Evolutionary conservation across 2,113 vertebrate species (phyloP).

Genomic region (Acrocephalus arundinaceus): DNA sequence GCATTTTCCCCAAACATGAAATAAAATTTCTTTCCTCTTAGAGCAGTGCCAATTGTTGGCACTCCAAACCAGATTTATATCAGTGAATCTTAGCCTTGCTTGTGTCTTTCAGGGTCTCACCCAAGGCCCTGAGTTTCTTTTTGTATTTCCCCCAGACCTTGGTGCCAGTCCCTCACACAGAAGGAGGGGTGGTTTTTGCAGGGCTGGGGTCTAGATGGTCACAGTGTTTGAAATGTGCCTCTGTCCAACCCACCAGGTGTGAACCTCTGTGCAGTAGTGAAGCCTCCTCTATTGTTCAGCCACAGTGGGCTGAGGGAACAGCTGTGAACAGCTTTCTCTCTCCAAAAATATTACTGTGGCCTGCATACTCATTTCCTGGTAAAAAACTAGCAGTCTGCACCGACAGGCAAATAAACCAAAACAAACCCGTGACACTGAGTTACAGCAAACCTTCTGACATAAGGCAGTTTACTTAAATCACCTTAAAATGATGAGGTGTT

Average conservation of each 20-base stretch:
- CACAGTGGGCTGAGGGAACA: not conserved
- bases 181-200: not conserved
- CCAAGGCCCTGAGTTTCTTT: not conserved
- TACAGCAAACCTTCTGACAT: not conserved
- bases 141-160: not conserved
- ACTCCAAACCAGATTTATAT: not conserved
- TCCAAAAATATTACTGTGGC: not conserved
- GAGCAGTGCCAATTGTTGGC: not conserved
- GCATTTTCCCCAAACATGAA: not conserved
- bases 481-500: constrained; percentile 15
- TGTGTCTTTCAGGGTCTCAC: not conserved
- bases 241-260: not conserved
- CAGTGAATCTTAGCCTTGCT: not conserved
- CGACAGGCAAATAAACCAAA: constrained; percentile 9
- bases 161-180: rapidly evolving
- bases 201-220: not conserved
- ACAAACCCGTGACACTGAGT: not conserved
- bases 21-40: not conserved
- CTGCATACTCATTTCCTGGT: not conserved
- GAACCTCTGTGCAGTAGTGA: not conserved
- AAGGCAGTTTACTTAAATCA: not conserved
- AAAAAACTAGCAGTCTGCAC: not conserved
- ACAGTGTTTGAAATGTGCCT: not conserved
- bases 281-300: not conserved
- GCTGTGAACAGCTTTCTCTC: not conserved